Evolutionary conservation across 2,888 invertebrate genomes (phyloP).

Genomic region (Odontomyia ornata): DNA sequence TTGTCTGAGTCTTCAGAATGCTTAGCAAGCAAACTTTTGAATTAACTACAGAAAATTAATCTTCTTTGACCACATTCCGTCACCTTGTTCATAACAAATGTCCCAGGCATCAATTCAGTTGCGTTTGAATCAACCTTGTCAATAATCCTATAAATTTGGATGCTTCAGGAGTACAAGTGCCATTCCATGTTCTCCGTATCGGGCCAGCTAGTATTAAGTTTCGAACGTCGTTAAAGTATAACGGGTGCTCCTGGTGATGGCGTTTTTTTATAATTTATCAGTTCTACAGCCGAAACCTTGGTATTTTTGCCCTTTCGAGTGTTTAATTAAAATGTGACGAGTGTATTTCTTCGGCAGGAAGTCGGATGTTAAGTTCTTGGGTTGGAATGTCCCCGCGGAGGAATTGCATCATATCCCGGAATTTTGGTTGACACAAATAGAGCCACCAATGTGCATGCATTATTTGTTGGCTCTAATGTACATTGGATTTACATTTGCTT

Average conservation of each 20-base stretch:
- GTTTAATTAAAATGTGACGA: not conserved
- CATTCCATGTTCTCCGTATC: constrained; percentile 16
- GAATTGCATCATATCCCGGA: constrained; percentile 79
- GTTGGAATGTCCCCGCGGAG: constrained; percentile 79
- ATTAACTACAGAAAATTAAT: constrained; percentile 22
- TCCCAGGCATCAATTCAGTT: not conserved
- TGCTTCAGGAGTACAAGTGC: not conserved
- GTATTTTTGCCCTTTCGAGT: not conserved
- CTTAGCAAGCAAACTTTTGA: constrained; percentile 14
- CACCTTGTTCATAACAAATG: constrained; percentile 4
- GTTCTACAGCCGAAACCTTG: constrained; percentile 31
- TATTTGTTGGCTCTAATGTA: constrained; percentile 81
- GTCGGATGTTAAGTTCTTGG: constrained; percentile 67
- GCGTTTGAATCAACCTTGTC: constrained; percentile 15
- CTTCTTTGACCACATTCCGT: not conserved
- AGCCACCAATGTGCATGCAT: constrained; percentile 82
- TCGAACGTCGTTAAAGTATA: not conserved
- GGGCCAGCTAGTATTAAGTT: not conserved
- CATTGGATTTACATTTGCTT: constrained; percentile 75
- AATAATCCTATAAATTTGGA: constrained; percentile 34
- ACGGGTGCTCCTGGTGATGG: not conserved
- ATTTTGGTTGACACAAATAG: constrained; percentile 81
- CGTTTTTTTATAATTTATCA: constrained; percentile 20
- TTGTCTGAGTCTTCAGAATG: constrained; percentile 15
- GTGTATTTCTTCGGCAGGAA: not conserved